Evolutionary conservation across 2,888 invertebrate genomes (phyloP), one percentile per base, ranked within the genome.

Genomic region (Eueremaeus valkanovi): DNA sequence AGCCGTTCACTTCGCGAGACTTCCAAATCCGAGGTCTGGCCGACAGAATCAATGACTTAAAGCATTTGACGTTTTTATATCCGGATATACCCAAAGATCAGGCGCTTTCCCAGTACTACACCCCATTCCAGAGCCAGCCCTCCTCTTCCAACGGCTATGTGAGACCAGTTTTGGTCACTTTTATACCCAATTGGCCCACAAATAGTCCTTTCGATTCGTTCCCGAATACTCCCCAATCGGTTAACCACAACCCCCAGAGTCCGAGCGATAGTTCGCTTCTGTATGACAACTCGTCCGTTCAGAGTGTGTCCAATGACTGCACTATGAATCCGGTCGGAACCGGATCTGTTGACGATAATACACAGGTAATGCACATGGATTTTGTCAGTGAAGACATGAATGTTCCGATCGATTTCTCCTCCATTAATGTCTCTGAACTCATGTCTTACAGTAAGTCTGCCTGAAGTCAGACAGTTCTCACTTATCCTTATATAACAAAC

Each of bases 1-100:
- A 93, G n/a, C 97, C 97, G 0, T 97, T 95, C 86, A 93, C 93
- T 0, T 90, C 92, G 8, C 92, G 93, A 81, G 96, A 97, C 85
- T 91, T 97, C 81, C 88, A 90, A 80, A 95, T 96, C 79, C 88
- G 95, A 66, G 90, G 92, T 33, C 86, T 97, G 63, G 94, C 95
- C 0, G 96, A 97, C 85, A 87, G 96, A 24, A 90, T 96, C 75
- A 89, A 91, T 55, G 97, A 97, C 84, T 86, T 97, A 79, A 88
- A 88, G 11, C 90, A 93, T 83, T 80, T 95, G 73, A 87, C 90
- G 77, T 90, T 88, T 83, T 86, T 96, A 33, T 95, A 92, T 84
- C 95, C 95, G 0, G 92, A 92, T 82, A 88, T 90, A 68, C 87
- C 90, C 21, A 96, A 96, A 83, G 92, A 93, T 81, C 87, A 89